Percentiles rank a stretch among this genome's conserved stretches.
Evolutionary conservation across 1,140 invertebrate species (phyloP).

Genomic region (Dolichoris vasculosae): DNA sequence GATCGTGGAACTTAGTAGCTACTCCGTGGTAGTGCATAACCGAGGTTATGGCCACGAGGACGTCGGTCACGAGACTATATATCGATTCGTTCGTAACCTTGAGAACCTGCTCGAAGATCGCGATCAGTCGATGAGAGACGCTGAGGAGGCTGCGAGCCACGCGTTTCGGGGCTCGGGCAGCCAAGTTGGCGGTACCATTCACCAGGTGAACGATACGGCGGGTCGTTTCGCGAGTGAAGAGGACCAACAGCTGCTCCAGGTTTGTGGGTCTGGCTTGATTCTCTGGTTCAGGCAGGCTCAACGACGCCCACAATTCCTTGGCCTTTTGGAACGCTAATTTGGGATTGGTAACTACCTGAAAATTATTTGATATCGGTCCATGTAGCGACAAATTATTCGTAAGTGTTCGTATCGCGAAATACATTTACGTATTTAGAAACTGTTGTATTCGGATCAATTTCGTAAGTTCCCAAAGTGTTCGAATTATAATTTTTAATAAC

Average conservation of each 20-base stretch:
- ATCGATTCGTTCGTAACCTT: conserved; percentile 58
- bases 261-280: conserved; percentile 86
- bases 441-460: too few relatives aligned
- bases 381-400: background rate
- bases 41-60: background rate
- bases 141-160: conserved; percentile 59
- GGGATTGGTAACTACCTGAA: conserved; percentile 84
- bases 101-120: conserved; percentile 61
- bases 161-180: conserved; percentile 75
- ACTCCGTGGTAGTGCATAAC: background rate
- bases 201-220: conserved; percentile 84
- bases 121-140: conserved; percentile 65
- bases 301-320: conserved; percentile 80
- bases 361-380: background rate
- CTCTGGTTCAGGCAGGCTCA: conserved; percentile 86
- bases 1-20: background rate
- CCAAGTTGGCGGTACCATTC: conserved; percentile 78
- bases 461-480: too few relatives aligned
- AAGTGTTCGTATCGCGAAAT: background rate
- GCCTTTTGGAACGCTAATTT: conserved; percentile 83
- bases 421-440: too few relatives aligned
- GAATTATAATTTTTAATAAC: too few relatives aligned
- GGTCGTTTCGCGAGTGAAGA: conserved; percentile 83
- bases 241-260: conserved; percentile 83
- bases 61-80: background rate